Conservation (phyloP, 1,140 invertebrate genomes). For the Acromyrmex echinatior region DNA sequence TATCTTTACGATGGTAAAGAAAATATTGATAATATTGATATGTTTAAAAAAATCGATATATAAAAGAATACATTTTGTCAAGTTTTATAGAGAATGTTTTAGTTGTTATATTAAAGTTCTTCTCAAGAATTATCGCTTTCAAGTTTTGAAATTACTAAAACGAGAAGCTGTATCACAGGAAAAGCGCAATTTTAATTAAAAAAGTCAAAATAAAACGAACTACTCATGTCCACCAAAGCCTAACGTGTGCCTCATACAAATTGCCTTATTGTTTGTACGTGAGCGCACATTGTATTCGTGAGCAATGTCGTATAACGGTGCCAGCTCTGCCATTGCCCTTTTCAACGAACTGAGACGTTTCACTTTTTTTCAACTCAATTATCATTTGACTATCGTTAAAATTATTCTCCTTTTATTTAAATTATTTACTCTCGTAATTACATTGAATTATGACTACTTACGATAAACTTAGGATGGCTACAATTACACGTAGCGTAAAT, state of each 20-base stretch:
- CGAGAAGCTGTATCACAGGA: background rate
- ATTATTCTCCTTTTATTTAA: background rate
- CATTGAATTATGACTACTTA: background rate
- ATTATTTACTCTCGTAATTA: background rate
- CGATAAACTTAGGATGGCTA: background rate
- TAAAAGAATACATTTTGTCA: background rate
- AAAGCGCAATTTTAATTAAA: background rate
- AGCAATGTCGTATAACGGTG: conserved; percentile 45
- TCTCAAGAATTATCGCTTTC: background rate
- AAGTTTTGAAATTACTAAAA: background rate
- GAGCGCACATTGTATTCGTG: conserved; percentile 27
- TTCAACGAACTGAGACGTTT: conserved; percentile 4
- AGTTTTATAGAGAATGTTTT: background rate
- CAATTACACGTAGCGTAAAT: background rate
- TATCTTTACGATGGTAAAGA: background rate
- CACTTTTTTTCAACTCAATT: conserved; percentile 26
- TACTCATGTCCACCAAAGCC: background rate
- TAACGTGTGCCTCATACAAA: conserved; percentile 35
- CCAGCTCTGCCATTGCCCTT: conserved; percentile 6
- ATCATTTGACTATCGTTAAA: background rate
- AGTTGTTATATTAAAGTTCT: background rate
- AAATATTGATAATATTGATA: background rate
- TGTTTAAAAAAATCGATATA: background rate
- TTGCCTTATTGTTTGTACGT: conserved; percentile 43
- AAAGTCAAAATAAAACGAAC: conserved; percentile 11